Base-by-base conservation (phyloP, 1,140 invertebrate genomes). In the Geopemphigus sp. region DNA sequence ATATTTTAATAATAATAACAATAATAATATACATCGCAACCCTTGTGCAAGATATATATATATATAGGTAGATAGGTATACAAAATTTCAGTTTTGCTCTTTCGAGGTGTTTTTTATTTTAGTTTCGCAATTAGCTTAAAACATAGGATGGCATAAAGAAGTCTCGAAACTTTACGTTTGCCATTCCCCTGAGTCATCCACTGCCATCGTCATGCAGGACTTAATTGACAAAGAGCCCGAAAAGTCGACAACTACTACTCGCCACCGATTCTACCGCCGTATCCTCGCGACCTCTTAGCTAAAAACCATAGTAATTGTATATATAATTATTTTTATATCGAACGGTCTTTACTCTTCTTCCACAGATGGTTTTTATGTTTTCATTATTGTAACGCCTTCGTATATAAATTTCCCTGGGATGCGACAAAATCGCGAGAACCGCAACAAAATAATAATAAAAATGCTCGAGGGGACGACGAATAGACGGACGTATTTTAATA, bases 291-390 rank as follows among this genome's bases (percentile, higher is more conserved):
- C 56, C 56, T 14, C 22, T 59, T 22, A 11, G 10, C 56, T 22
- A 11, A 26, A 22, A 1, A 26, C 24, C 56, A 8, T 24, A 8
- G 5, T 59, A 22, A 22, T 47, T 24, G 45, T 47, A 14, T 68
- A 68, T 50, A 68, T 4, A 24, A 68, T 50, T 50, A 68, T 50
- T 50, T 68, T 50, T 50, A 50, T 50, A 66, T 50, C 45, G 22
- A 50, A 50, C 4, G 66, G 39, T 47, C 29, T 63, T 63, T 12
- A 22, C 5, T 59, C n/a, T 24, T 68, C 45, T 50, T 68, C 66
- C 66, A 22, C 66, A 68, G 66, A 68, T 68, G 66, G 66, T 68
- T 68, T 68, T 68, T 68, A 68, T 68, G 66, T 68, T 68, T 68
- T 68, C 66, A 68, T 68, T 68, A 68, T n/a, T n/a, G n/a, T 24